Evolutionary conservation across 2,113 vertebrate genomes (phyloP).

Genomic region (Choloepus hoffmanni): DNA sequence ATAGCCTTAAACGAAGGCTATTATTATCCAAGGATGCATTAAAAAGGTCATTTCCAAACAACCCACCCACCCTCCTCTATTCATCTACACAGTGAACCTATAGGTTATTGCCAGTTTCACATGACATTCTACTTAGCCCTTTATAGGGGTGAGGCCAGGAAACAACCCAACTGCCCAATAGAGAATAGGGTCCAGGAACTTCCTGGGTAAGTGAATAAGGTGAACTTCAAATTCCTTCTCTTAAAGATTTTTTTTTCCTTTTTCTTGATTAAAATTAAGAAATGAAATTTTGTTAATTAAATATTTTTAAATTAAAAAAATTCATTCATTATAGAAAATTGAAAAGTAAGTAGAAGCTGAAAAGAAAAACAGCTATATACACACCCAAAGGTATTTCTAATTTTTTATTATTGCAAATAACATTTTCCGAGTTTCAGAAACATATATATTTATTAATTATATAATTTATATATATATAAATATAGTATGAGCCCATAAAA

Average conservation of each 20-base stretch:
- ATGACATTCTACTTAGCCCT: not conserved
- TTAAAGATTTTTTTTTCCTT: not conserved
- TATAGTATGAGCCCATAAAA: constrained; percentile 28
- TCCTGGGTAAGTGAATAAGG: constrained; percentile 16
- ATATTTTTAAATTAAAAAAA: too few relatives aligned
- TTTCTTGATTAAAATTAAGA: constrained; percentile 10
- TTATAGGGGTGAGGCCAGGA: not conserved
- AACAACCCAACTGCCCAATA: not conserved
- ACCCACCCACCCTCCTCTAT: not conserved
- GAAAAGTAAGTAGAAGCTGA: not conserved
- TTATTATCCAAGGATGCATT: not conserved
- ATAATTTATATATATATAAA: not conserved
- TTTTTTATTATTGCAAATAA: constrained; percentile 5
- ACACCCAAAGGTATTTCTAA: not conserved
- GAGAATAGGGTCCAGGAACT: not conserved
- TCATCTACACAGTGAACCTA: not conserved
- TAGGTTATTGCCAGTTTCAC: not conserved
- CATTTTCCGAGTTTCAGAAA: constrained; percentile 30
- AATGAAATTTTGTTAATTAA: not conserved
- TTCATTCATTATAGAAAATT: not conserved
- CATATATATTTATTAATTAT: not conserved
- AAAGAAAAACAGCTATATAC: not conserved
- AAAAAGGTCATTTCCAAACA: not conserved
- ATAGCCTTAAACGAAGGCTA: constrained; percentile 23
- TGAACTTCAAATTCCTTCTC: not conserved